phyloP scores from a whole-genome alignment of 2,888 invertebrate genomes.

The Mylabris sibirica region DNA sequence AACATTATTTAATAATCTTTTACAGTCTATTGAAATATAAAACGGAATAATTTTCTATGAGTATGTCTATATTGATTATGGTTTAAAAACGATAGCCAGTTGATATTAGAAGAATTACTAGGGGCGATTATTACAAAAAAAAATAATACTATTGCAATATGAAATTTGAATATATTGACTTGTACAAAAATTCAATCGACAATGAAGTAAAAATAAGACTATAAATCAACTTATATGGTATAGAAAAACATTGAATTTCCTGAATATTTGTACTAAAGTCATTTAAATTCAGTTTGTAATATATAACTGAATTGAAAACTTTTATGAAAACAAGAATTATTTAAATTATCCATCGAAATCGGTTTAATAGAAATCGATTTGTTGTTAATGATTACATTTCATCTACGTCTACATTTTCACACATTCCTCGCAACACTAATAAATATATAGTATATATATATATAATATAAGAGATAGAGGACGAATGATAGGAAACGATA shows the following conservation, averaged over 20 bases:
- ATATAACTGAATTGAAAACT: constrained; percentile 4
- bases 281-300: background rate
- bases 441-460: background rate
- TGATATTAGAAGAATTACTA: no score
- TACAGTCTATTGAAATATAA: background rate
- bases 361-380: no score
- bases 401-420: constrained; percentile 31
- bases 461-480: background rate
- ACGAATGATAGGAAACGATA: background rate
- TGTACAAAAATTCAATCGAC: constrained; percentile 30
- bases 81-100: no score
- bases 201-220: constrained; percentile 31
- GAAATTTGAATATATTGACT: constrained; percentile 31
- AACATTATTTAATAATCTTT: no score
- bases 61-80: no score
- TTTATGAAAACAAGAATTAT: constrained; percentile 3
- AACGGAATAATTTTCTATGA: background rate
- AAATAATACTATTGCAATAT: no score
- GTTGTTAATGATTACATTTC: constrained; percentile 36
- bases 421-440: background rate
- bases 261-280: background rate
- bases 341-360: background rate
- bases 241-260: constrained; percentile 14
- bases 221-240: constrained; percentile 30
- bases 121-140: no score